Evolutionary conservation across 2,113 vertebrate species (phyloP).

Genomic region (Nothobranchius furzeri): DNA sequence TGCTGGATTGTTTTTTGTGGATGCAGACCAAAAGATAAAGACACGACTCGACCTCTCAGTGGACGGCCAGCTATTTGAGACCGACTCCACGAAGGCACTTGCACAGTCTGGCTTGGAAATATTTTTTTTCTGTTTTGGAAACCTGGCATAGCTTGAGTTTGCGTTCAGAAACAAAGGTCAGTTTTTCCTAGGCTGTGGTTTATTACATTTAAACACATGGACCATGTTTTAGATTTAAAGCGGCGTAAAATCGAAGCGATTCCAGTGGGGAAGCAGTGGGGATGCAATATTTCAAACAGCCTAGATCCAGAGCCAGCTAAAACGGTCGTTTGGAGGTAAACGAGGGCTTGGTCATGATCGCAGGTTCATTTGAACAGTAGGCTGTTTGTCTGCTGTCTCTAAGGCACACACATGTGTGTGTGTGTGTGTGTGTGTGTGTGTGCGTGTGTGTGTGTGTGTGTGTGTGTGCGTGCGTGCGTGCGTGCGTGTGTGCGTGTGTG

Average conservation of each 20-base stretch:
- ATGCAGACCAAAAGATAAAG: conserved; percentile 77
- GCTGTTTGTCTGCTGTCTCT: conserved; percentile 70
- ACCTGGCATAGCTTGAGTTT: conserved; percentile 24
- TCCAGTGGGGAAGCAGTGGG: conserved; percentile 12
- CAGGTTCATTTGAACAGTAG: conserved; percentile 64
- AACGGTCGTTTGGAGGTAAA: conserved; percentile 36
- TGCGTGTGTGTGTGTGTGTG: conserved; percentile 49
- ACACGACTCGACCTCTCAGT: conserved; percentile 44
- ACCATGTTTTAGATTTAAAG: background rate
- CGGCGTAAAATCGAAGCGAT: conserved; percentile 2
- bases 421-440: too few species aligned
- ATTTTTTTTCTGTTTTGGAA: conserved; percentile 36
- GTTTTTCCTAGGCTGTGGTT: conserved; percentile 3
- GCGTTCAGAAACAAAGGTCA: conserved; percentile 3
- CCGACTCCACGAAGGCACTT: conserved; percentile 21
- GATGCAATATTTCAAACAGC: conserved; percentile 57
- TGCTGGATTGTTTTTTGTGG: conserved; percentile 71
- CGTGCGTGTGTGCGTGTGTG: too few species aligned
- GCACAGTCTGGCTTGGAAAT: conserved; percentile 24
- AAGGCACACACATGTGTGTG: conserved; percentile 38
- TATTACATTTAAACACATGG: background rate
- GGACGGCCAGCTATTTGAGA: conserved; percentile 33
- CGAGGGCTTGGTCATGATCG: conserved; percentile 21
- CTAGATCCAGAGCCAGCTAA: conserved; percentile 14
- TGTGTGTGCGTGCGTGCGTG: too few species aligned